phyloP scores from a whole-genome alignment of 2,797 vertebrate species.

The Linurgus olivaceus region DNA sequence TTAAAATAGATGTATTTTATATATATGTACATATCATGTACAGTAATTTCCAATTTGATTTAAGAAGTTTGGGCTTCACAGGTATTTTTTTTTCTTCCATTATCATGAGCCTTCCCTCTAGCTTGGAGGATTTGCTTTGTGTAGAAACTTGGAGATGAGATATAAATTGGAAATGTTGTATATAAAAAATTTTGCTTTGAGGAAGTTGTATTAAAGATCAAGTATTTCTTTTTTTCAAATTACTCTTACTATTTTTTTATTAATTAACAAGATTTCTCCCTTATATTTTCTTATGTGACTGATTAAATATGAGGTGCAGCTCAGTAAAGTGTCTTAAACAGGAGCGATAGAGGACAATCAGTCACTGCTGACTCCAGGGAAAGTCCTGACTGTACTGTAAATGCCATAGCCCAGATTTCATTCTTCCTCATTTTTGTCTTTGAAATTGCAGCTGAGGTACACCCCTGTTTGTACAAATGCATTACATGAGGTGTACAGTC shows the following conservation, averaged over 20 bases:
- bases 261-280: neutral
- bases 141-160: neutral
- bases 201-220: neutral
- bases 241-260: neutral
- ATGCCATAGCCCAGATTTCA: neutral
- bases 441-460: neutral
- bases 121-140: neutral
- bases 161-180: neutral
- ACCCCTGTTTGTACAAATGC: neutral
- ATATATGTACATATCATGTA: neutral
- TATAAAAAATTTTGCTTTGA: neutral
- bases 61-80: constrained; percentile 12
- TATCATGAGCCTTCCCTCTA: neutral
- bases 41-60: constrained; percentile 9
- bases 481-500: neutral
- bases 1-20: neutral
- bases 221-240: neutral
- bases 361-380: neutral
- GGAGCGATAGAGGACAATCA: neutral
- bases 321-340: neutral
- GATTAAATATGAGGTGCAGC: neutral
- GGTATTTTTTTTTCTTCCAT: constrained; percentile 1
- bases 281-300: neutral
- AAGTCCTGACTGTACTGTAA: neutral
- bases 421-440: neutral